Evolutionary conservation across 2,888 invertebrate genomes (phyloP).

Genomic region (Arctia plantaginis): DNA sequence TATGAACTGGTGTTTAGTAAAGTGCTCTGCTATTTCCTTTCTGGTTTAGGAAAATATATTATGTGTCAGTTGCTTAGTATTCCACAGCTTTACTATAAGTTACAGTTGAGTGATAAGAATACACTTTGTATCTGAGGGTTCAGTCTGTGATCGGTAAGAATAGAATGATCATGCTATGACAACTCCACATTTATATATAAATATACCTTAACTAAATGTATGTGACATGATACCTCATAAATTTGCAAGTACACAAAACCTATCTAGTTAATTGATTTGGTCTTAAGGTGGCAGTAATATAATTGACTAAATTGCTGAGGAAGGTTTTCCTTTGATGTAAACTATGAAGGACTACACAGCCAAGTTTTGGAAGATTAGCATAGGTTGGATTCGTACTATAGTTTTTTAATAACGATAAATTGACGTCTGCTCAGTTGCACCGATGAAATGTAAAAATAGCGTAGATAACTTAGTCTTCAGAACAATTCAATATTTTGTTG

Average conservation of each 20-base stretch:
- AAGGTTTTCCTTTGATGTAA: background rate
- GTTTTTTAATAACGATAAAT: too few species aligned
- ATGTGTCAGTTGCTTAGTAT: constrained; percentile 24
- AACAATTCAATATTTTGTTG: too few species aligned
- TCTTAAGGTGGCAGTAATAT: background rate
- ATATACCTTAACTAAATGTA: background rate
- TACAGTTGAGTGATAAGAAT: constrained; percentile 17
- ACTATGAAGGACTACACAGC: background rate
- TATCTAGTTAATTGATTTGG: background rate
- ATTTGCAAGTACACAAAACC: background rate
- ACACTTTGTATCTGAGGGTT: background rate
- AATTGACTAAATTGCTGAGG: background rate
- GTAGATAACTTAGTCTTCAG: too few species aligned
- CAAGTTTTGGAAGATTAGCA: background rate
- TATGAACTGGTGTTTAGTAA: constrained; percentile 38
- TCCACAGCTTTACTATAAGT: background rate
- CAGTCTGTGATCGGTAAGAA: background rate
- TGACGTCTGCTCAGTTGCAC: too few species aligned
- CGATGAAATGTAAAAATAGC: too few species aligned
- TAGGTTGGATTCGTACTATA: too few species aligned
- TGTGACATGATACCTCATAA: background rate
- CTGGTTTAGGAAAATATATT: constrained; percentile 27
- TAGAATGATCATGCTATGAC: too few species aligned
- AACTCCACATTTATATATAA: too few species aligned
- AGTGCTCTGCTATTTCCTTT: constrained; percentile 27